Conservation (phyloP, 2,797 vertebrate genomes). For the Pterois miles region DNA sequence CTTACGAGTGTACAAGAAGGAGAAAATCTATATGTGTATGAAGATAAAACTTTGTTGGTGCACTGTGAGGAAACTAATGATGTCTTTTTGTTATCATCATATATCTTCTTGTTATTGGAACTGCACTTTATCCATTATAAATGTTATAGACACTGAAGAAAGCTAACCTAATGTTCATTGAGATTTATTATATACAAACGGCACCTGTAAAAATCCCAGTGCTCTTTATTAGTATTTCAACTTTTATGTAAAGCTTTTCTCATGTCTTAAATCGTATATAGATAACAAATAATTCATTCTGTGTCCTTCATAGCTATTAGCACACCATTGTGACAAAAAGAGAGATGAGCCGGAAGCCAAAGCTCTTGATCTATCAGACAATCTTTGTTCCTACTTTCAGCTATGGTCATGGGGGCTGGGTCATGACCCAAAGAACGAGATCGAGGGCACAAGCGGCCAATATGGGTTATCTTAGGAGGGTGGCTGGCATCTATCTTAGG, state of each 20-base stretch:
- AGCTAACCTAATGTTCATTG: neutral
- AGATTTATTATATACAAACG: neutral
- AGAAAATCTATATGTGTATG: slow-evolving; percentile 34
- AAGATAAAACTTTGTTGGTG: slow-evolving; percentile 19
- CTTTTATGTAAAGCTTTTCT: neutral
- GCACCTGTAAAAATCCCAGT: neutral
- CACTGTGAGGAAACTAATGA: neutral
- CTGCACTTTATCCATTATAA: neutral
- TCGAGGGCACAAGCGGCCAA: no score
- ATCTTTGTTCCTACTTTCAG: no score
- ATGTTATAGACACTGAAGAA: neutral
- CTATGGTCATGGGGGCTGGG: no score
- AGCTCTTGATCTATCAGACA: no score
- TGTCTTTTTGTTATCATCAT: neutral
- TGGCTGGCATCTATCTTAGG: no score
- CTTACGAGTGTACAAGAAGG: slow-evolving; percentile 35
- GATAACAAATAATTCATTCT: neutral
- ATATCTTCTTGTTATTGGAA: neutral
- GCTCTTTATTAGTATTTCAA: neutral
- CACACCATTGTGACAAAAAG: no score
- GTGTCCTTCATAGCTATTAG: no score
- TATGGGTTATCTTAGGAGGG: no score
- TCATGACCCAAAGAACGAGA: no score
- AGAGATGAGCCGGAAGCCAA: no score
- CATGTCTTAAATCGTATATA: neutral